Evolutionary conservation across 2,888 invertebrate species (phyloP).

Genomic region (Chrysomela aeneicollis): DNA sequence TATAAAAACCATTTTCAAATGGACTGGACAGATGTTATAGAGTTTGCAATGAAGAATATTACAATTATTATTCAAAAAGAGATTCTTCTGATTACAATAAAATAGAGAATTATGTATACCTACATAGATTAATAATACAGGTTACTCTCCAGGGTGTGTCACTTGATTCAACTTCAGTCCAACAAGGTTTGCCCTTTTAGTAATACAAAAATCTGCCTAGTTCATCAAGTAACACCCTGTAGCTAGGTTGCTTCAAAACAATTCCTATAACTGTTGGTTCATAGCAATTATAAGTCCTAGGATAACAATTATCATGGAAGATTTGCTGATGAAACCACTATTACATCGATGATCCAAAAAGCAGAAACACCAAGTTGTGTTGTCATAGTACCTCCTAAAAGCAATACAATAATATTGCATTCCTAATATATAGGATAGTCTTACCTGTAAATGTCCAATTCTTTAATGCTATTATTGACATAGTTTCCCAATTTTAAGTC

Average conservation of each 20-base stretch:
- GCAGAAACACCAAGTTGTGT: conserved; percentile 89
- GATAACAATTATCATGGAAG: conserved; percentile 40
- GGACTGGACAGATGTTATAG: no score
- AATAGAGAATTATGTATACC: no score
- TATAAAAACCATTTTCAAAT: no score
- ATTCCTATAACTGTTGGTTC: conserved; percentile 15
- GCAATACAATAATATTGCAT: conserved; percentile 25
- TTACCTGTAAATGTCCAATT: conserved; percentile 83
- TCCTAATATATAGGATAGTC: not conserved
- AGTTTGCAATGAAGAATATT: no score
- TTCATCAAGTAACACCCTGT: no score
- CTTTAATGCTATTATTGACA: conserved; percentile 85
- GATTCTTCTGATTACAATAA: no score
- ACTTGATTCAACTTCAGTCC: no score
- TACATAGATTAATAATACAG: no score
- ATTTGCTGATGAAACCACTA: conserved; percentile 42
- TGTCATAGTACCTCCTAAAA: conserved; percentile 80
- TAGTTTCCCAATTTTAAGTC: conserved; percentile 84
- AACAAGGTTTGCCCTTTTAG: no score
- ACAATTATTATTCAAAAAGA: not conserved
- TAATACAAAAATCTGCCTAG: no score
- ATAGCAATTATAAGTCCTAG: conserved; percentile 20
- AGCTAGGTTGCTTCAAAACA: no score
- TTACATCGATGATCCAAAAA: conserved; percentile 92
- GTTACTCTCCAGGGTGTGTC: no score